A percentile compares a stretch with the other conserved stretches of the same genome.
phyloP scores from a whole-genome alignment of 2,113 vertebrate species.

The Aphyosemion australe region DNA sequence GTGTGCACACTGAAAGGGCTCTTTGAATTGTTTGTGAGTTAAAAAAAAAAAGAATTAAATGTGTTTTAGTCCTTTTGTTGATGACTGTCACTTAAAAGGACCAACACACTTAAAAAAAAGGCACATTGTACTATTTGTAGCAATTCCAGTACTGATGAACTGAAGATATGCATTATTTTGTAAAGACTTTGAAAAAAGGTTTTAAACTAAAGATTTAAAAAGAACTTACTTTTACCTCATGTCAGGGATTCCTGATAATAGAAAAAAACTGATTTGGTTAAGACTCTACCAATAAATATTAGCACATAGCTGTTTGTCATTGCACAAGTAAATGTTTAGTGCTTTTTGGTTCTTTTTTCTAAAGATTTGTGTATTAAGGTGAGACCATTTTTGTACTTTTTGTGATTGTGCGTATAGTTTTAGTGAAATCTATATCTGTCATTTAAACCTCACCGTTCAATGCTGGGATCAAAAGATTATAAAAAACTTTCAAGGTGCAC shows the following conservation, averaged over 20 bases:
- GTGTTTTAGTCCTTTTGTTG: slow-evolving; percentile 78
- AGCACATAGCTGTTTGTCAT: slow-evolving; percentile 86
- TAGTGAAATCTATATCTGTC: slow-evolving; percentile 83
- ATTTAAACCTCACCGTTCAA: slow-evolving; percentile 78
- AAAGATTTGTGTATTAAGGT: slow-evolving; percentile 83
- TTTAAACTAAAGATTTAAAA: slow-evolving; percentile 77
- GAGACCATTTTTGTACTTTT: slow-evolving; percentile 83
- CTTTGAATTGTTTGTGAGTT: slow-evolving; percentile 79
- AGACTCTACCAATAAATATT: slow-evolving; percentile 82
- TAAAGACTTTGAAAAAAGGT: slow-evolving; percentile 77
- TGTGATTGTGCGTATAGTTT: slow-evolving; percentile 82
- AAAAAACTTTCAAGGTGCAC: slow-evolving; percentile 71
- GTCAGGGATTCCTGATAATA: slow-evolving; percentile 83
- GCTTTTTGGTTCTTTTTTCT: slow-evolving; percentile 81
- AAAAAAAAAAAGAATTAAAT: slow-evolving; percentile 59
- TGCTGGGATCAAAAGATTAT: slow-evolving; percentile 75
- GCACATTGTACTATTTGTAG: slow-evolving; percentile 85
- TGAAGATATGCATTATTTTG: slow-evolving; percentile 87
- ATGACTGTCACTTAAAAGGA: slow-evolving; percentile 69
- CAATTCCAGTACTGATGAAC: slow-evolving; percentile 82
- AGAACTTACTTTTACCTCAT: slow-evolving; percentile 85
- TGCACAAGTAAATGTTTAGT: slow-evolving; percentile 84
- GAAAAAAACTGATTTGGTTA: slow-evolving; percentile 71
- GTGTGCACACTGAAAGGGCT: slow-evolving; percentile 85
- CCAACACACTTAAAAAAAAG: slow-evolving; percentile 75